phyloP scores from a whole-genome alignment of 1,140 invertebrate species.

The Chelonus insularis region DNA sequence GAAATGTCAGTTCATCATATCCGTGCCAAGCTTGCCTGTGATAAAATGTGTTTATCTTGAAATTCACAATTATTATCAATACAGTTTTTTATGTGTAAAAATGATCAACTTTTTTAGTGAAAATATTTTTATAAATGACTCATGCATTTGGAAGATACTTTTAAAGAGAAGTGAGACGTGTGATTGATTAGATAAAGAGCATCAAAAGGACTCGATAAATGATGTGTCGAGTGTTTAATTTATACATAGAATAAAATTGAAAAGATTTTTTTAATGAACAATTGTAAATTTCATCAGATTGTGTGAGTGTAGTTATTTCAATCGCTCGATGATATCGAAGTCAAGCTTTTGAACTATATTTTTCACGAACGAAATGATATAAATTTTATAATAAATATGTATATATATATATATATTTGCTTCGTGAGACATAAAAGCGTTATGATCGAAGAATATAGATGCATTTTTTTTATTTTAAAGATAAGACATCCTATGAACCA shows the following conservation, averaged over 20 bases:
- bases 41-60: slow-evolving; percentile 28
- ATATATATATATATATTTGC: slow-evolving; percentile 23
- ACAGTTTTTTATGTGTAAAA: too few relatives aligned
- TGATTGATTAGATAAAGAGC: slow-evolving; percentile 29
- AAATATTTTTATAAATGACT: too few relatives aligned
- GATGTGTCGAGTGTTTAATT: slow-evolving; percentile 26
- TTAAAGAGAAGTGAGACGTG: too few relatives aligned
- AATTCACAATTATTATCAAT: slow-evolving; percentile 28
- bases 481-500: too few relatives aligned
- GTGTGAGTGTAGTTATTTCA: background rate
- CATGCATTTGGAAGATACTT: too few relatives aligned
- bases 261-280: background rate
- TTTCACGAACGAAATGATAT: slow-evolving; percentile 8
- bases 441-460: background rate
- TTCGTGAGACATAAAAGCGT: slow-evolving; percentile 15
- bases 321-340: background rate
- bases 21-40: slow-evolving; percentile 36
- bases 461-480: background rate
- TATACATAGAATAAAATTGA: background rate
- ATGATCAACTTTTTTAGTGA: too few relatives aligned
- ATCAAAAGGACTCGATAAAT: slow-evolving; percentile 14
- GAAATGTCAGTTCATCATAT: slow-evolving; percentile 24
- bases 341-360: slow-evolving; percentile 13
- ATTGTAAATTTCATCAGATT: background rate
- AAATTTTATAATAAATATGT: slow-evolving; percentile 6